These are phyloP conservation scores for Chaetodon trifascialis DNA, from an alignment of 2,113 vertebrate species.

Conservation along the genomic window DNA sequence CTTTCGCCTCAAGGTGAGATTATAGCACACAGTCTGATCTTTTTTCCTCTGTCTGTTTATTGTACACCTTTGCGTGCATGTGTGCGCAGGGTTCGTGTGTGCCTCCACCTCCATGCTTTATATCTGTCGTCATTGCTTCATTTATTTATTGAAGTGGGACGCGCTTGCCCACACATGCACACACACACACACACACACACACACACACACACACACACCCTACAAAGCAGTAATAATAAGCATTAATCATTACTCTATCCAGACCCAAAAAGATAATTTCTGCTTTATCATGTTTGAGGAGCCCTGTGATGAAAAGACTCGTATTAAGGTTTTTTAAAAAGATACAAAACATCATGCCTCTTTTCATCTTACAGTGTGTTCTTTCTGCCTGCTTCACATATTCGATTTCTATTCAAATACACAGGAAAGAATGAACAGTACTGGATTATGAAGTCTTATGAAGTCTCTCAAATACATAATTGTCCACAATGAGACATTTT, in stretches of 20 bases:
- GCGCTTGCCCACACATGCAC: background rate
- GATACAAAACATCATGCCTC: background rate
- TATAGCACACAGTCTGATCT: background rate
- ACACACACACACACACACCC: constrained; percentile 24
- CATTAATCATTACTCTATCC: constrained; percentile 3
- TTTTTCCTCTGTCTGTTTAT: background rate
- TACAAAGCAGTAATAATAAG: constrained; percentile 20
- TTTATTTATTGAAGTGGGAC: constrained; percentile 17
- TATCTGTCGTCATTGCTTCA: background rate
- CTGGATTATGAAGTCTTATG: constrained; percentile 31
- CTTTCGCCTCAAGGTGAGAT: background rate
- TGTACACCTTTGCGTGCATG: background rate
- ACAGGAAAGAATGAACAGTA: background rate
- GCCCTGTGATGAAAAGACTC: constrained; percentile 8
- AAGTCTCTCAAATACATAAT: background rate
- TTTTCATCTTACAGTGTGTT: background rate
- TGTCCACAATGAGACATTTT: constrained; percentile 16
- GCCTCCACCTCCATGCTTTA: background rate
- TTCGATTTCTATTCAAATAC: constrained; percentile 46
- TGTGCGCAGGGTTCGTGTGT: background rate
- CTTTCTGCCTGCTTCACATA: background rate
- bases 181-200: background rate
- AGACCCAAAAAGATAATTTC: constrained; percentile 22
- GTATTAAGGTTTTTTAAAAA: background rate
- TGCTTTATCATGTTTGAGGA: constrained; percentile 9